These are phyloP conservation scores for Centropristis striata DNA, from an alignment of 2,113 vertebrate genomes.

Conservation along the genomic window DNA sequence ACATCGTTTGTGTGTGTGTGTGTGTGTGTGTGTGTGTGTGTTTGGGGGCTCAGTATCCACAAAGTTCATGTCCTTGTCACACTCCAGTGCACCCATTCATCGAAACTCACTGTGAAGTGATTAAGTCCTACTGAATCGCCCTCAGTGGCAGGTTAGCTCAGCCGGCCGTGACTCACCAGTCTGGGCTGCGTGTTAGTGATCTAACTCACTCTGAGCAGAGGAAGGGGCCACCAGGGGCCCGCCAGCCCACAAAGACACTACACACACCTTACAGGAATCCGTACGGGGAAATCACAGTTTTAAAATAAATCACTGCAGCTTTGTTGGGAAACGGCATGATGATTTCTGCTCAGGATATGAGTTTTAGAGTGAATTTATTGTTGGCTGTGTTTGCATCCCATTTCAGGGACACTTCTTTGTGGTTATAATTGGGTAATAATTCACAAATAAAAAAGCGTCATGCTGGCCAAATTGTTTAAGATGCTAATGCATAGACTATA, in stretches of 20 bases:
- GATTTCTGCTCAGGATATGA: not conserved
- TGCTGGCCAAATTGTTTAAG: too few relatives aligned
- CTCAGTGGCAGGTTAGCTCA: slow-evolving; percentile 48
- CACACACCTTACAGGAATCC: not conserved
- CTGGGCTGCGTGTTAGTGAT: slow-evolving; percentile 45
- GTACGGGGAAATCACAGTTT: not conserved
- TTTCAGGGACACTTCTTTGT: not conserved
- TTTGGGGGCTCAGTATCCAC: not conserved
- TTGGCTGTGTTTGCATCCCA: not conserved
- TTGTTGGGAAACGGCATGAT: not conserved
- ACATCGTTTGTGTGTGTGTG: not conserved
- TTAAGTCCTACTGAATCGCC: slow-evolving; percentile 41
- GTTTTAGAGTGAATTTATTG: not conserved
- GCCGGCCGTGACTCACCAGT: slow-evolving; percentile 53
- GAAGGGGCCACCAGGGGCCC: not conserved
- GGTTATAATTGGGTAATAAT: not conserved
- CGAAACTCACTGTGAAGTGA: slow-evolving; percentile 31
- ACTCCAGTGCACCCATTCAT: slow-evolving; percentile 40
- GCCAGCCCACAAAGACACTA: not conserved
- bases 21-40: slow-evolving; percentile 22
- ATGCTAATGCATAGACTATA: too few relatives aligned
- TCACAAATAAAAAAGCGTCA: not conserved
- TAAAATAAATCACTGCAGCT: not conserved
- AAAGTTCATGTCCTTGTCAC: slow-evolving; percentile 54
- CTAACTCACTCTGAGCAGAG: slow-evolving; percentile 35